These are phyloP conservation scores for Callocephalon fimbriatum DNA, from an alignment of 2,113 vertebrate genomes.

Conservation along the genomic window DNA sequence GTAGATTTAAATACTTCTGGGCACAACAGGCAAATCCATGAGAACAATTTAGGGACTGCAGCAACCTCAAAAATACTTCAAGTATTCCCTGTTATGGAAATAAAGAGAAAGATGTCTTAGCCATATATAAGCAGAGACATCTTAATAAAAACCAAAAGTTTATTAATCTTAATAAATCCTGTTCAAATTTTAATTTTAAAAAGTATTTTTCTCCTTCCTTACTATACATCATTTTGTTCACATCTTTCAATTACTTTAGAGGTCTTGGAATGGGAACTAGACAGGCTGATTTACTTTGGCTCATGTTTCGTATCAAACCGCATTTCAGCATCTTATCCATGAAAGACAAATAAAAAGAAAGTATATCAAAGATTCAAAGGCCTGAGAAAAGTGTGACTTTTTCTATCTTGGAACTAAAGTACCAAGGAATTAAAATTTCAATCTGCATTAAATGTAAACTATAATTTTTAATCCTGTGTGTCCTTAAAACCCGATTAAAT, in stretches of 20 bases:
- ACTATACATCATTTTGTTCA: neutral
- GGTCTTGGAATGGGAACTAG: neutral
- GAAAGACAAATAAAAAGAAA: neutral
- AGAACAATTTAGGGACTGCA: neutral
- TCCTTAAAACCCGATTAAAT: neutral
- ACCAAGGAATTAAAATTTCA: neutral
- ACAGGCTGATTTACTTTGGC: neutral
- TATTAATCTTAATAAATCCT: neutral
- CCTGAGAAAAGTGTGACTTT: neutral
- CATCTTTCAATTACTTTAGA: neutral
- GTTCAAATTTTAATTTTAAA: neutral
- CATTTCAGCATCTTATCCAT: neutral
- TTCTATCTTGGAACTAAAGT: neutral
- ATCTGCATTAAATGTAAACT: neutral
- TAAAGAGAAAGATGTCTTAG: neutral
- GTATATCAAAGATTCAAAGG: neutral
- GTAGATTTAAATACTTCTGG: neutral
- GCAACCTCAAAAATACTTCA: neutral
- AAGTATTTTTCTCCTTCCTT: neutral
- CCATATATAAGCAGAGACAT: neutral
- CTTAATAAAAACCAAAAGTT: neutral
- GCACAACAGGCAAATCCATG: neutral
- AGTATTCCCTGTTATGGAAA: neutral
- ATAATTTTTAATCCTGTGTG: neutral
- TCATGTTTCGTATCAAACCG: neutral